Evolutionary conservation across 2,888 invertebrate genomes (phyloP), one percentile per base, ranked within the genome.

Genomic region (Bellardia bayeri): DNA sequence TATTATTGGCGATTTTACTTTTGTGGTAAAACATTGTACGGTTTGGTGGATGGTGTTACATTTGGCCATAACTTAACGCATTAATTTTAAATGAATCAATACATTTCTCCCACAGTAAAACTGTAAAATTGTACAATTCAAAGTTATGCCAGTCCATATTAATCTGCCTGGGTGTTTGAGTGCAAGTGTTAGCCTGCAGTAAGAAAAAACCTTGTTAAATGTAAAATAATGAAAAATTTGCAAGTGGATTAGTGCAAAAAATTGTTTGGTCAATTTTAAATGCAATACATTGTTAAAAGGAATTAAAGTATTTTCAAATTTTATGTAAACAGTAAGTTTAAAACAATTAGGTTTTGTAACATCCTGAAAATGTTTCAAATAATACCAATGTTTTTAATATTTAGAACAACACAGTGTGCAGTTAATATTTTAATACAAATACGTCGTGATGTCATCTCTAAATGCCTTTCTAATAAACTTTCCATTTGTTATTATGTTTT

Each of bases 31-130:
- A 75, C 74, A 74, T 74, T 83, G 75, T 56, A 51, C 14, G 85
- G 82, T 64, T 79, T 64, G 64, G 78, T 37, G 72, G 85, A 68
- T 88, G 82, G 88, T 86, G 82, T 80, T 85, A 83, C 61, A 83
- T 83, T 76, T 88, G 85, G 80, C 75, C 85, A 88, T 85, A 88
- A 86, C 61, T 88, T 85, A 69, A 88, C 76, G 69, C 88, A 88
- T 88, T 85, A 85, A 88, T 81, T 85, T 85, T 81, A 61, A 82
- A 85, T 83, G 33, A 33, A 85, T 83, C 23, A 16, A 66, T 37
- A 71, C 45, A 85, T 66, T 16, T 13, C 40, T 51, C 9, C 33
- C 11, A 45, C 14, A 3, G 14, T 61, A 16, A 42, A 72, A 30
- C 30, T 42, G 30, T n/a, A 23, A 4, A 51, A 72, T 63, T 42